Evolutionary conservation across 2,797 vertebrate genomes (phyloP).

Genomic region (Helarctos malayanus): DNA sequence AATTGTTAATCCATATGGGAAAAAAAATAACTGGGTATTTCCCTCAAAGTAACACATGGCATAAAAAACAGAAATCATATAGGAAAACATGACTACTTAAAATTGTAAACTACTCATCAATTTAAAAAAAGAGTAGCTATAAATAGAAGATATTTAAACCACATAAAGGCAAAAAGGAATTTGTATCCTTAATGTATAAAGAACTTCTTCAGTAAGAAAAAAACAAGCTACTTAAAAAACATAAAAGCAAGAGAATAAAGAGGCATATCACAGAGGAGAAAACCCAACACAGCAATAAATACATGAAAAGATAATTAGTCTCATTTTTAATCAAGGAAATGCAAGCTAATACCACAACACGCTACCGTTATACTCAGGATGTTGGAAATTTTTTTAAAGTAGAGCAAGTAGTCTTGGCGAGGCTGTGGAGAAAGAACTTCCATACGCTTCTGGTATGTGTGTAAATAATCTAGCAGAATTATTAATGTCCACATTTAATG

Average conservation of each 20-base stretch:
- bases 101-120: not conserved
- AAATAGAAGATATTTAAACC: not conserved
- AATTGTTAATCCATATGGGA: not conserved
- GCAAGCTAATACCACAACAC: not conserved
- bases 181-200: not conserved
- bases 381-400: not conserved
- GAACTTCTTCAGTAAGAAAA: constrained; percentile 11
- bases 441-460: not conserved
- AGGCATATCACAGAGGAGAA: not conserved
- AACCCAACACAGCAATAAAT: not conserved
- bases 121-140: not conserved
- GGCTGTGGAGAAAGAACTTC: not conserved
- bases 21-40: not conserved
- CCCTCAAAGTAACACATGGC: not conserved
- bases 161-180: constrained; percentile 4
- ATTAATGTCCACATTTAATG: not conserved
- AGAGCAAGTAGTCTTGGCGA: not conserved
- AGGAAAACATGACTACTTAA: not conserved
- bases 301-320: not conserved
- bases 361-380: not conserved
- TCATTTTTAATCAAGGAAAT: constrained; percentile 49
- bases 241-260: not conserved
- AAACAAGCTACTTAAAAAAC: not conserved
- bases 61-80: constrained; percentile 11
- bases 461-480: constrained; percentile 1